These are phyloP conservation scores for Sinelater perroti DNA, from an alignment of 2,888 invertebrate genomes.

Conservation along the genomic window DNA sequence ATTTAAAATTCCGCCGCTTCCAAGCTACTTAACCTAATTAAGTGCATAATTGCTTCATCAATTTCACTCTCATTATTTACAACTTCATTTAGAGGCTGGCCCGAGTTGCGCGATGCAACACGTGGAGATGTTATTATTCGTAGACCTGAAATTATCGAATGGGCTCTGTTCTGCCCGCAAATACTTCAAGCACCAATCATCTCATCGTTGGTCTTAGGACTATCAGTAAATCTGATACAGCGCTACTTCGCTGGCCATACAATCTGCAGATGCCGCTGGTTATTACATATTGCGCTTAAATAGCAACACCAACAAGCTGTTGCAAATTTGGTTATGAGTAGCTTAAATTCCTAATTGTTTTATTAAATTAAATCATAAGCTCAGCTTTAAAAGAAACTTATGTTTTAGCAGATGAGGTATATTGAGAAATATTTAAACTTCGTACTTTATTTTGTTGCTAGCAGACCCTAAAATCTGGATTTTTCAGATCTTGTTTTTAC, in stretches of 20 bases:
- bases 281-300: constrained; percentile 37
- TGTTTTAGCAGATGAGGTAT: too few relatives aligned
- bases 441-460: too few relatives aligned
- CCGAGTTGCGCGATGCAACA: neutral
- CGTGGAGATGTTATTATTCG: too few relatives aligned
- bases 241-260: constrained; percentile 42
- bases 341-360: too few relatives aligned
- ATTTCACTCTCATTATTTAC: constrained; percentile 39
- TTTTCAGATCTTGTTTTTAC: too few relatives aligned
- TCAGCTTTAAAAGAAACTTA: too few relatives aligned
- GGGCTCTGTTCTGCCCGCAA: constrained; percentile 2
- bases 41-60: constrained; percentile 46
- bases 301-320: too few relatives aligned
- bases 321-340: too few relatives aligned
- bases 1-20: constrained; percentile 43
- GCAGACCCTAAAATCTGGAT: too few relatives aligned
- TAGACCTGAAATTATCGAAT: too few relatives aligned
- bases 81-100: constrained; percentile 30
- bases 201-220: constrained; percentile 35
- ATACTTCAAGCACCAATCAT: neutral
- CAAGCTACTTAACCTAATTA: constrained; percentile 46
- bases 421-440: too few relatives aligned
- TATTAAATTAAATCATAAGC: too few relatives aligned
- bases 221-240: constrained; percentile 36
- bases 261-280: constrained; percentile 47